These are phyloP conservation scores for Magallana ariakensis DNA, from an alignment of 1,140 invertebrate species.

Conservation along the genomic window DNA sequence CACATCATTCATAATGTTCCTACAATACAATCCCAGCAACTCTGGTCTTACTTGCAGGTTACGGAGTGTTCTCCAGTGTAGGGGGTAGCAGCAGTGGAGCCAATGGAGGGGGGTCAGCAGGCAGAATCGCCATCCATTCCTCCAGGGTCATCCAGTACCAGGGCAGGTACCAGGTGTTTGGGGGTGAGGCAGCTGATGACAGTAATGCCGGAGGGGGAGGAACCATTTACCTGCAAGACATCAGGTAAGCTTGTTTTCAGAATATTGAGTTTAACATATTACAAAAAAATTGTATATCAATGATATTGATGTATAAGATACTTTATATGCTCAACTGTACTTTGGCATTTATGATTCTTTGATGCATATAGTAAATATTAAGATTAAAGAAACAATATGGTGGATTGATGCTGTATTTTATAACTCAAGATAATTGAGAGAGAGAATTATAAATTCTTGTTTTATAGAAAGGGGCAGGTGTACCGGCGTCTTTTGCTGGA, in stretches of 20 bases:
- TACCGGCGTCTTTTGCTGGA: constrained; percentile 68
- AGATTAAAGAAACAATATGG: no score
- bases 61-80: constrained; percentile 65
- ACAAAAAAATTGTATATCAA: no score
- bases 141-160: constrained; percentile 61
- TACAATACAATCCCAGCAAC: no score
- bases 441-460: not conserved
- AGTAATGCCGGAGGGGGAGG: constrained; percentile 65
- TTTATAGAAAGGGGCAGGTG: constrained; percentile 39
- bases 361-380: no score
- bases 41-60: constrained; percentile 38
- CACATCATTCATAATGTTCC: no score
- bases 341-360: no score
- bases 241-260: constrained; percentile 36
- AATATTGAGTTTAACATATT: not conserved
- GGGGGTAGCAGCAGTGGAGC: constrained; percentile 62
- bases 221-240: constrained; percentile 71
- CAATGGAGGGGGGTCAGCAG: constrained; percentile 69
- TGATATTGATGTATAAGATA: no score
- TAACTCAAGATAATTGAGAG: no score
- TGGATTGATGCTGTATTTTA: no score
- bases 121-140: constrained; percentile 68
- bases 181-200: constrained; percentile 56
- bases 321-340: no score
- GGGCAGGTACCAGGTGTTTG: constrained; percentile 65